A percentile compares a stretch with the other conserved stretches of the same genome.
These are phyloP conservation scores for Piliocolobus tephrosceles DNA, from an alignment of 2,113 vertebrate species.

Conservation along the genomic window DNA sequence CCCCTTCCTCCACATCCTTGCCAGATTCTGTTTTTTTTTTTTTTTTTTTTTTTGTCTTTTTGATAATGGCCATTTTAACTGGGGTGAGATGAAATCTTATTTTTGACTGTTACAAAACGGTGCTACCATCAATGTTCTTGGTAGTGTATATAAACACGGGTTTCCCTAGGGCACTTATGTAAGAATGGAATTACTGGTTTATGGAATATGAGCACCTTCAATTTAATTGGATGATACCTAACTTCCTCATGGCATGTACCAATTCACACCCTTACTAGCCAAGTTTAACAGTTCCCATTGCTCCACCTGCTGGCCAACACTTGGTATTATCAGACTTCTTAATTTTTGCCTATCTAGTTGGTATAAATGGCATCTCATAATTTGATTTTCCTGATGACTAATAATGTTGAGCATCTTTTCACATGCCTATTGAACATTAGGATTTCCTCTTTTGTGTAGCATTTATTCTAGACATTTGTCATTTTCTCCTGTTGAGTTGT, in stretches of 20 bases:
- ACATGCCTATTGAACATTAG: background rate
- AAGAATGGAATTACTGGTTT: slow-evolving; percentile 29
- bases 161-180: background rate
- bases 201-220: background rate
- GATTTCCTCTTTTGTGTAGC: background rate
- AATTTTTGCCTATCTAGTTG: background rate
- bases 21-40: background rate
- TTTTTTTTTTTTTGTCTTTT: background rate
- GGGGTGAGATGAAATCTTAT: background rate
- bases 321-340: background rate
- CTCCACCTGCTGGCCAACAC: slow-evolving; percentile 31
- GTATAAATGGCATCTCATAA: background rate
- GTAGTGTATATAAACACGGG: background rate
- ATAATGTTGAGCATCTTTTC: background rate
- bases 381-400: slow-evolving; percentile 42
- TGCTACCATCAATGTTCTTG: background rate
- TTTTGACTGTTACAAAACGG: background rate
- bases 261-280: background rate
- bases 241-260: background rate
- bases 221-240: background rate
- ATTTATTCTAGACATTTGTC: background rate
- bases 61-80: background rate
- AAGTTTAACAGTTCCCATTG: background rate
- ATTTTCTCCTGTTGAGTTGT: background rate
- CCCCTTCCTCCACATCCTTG: background rate